phyloP scores from a whole-genome alignment of 2,113 vertebrate genomes.

The human (Homo sapiens) region DNA sequence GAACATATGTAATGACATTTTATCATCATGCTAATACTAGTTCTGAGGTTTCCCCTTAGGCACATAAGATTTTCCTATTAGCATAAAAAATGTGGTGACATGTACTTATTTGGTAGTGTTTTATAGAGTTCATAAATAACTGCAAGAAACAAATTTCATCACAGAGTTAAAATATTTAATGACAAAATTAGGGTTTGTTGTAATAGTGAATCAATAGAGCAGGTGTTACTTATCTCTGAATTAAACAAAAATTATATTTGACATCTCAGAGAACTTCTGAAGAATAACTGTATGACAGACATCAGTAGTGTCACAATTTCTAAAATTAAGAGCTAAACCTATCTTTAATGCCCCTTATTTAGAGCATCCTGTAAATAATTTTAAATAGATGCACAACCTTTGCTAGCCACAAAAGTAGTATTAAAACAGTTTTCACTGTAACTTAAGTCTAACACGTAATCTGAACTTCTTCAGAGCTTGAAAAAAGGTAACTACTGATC shows the following conservation, averaged over 20 bases:
- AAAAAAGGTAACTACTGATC: slow-evolving; percentile 83
- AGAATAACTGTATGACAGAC: slow-evolving; percentile 77
- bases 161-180: slow-evolving; percentile 87
- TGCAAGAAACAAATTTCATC: slow-evolving; percentile 70
- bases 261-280: slow-evolving; percentile 79
- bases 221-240: slow-evolving; percentile 68
- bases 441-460: slow-evolving; percentile 80
- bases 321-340: slow-evolving; percentile 77
- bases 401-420: slow-evolving; percentile 83
- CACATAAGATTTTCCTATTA: not conserved
- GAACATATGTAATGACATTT: not conserved
- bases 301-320: slow-evolving; percentile 76
- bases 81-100: not conserved
- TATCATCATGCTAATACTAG: not conserved
- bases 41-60: not conserved
- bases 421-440: slow-evolving; percentile 82
- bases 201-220: slow-evolving; percentile 76
- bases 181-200: slow-evolving; percentile 79
- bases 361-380: slow-evolving; percentile 78
- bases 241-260: slow-evolving; percentile 78
- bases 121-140: slow-evolving; percentile 66
- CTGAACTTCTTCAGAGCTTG: slow-evolving; percentile 82
- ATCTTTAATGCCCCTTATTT: slow-evolving; percentile 75
- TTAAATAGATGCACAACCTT: slow-evolving; percentile 83
- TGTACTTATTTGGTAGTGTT: not conserved